phyloP scores from a whole-genome alignment of 2,113 vertebrate genomes.

The Microcebus griseorufus region DNA sequence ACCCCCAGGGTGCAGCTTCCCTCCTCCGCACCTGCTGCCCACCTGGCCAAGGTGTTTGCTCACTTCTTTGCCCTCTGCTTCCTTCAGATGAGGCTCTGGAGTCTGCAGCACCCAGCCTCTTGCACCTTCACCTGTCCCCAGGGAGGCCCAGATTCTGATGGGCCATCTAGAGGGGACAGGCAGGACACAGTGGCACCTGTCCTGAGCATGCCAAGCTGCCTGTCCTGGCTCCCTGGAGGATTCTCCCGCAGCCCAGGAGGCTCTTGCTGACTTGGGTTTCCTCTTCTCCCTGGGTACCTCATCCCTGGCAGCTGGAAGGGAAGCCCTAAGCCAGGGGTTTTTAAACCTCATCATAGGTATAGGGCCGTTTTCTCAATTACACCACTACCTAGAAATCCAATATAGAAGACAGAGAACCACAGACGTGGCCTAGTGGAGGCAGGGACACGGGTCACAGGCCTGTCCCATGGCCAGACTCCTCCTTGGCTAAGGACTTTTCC shows the following conservation, averaged over 20 bases:
- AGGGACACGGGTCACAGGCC: neutral
- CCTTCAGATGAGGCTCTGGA: neutral
- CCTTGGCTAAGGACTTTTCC: neutral
- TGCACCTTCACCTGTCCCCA: neutral
- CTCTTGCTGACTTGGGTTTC: no score
- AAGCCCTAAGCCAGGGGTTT: neutral
- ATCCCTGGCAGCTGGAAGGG: neutral
- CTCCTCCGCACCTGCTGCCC: neutral
- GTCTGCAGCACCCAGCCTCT: neutral
- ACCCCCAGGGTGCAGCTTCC: accelerated
- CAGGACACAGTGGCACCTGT: neutral
- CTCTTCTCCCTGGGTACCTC: neutral
- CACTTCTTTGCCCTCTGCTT: no score
- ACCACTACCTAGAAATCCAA: neutral
- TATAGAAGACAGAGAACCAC: accelerated
- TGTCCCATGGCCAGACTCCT: neutral
- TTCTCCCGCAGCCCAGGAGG: no score
- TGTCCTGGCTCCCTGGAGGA: neutral
- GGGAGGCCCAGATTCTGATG: accelerated
- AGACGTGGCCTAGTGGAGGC: neutral
- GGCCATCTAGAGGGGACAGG: accelerated
- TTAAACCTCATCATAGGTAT: neutral
- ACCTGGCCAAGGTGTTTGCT: neutral
- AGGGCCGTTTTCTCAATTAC: neutral
- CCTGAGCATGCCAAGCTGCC: accelerated